Conservation (phyloP, 2,797 vertebrate species). For the Aphelocoma californica region DNA sequence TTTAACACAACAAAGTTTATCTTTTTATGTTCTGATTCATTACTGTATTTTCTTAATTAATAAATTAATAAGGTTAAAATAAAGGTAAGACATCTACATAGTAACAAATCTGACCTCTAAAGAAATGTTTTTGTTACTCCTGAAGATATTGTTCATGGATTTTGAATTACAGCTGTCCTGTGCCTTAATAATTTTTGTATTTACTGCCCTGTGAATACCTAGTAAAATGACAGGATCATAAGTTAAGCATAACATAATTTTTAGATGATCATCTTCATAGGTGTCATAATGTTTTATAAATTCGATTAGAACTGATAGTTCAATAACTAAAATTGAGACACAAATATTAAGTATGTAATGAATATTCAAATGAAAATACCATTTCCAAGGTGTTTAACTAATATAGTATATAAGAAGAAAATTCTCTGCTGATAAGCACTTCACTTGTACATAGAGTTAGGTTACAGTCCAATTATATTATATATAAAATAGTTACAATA, state of each 20-base stretch:
- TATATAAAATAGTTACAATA: not conserved
- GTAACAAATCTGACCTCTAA: not conserved
- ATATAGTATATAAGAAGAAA: not conserved
- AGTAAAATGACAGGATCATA: not conserved
- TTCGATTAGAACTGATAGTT: not conserved
- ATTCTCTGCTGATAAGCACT: not conserved
- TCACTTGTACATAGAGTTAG: not conserved
- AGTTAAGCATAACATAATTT: not conserved
- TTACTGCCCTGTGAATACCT: not conserved
- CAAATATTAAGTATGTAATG: not conserved
- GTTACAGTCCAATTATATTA: not conserved
- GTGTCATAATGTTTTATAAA: not conserved
- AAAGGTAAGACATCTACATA: not conserved
- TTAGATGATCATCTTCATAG: not conserved
- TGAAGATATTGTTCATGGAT: not conserved
- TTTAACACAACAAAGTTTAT: not conserved
- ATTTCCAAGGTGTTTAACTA: not conserved
- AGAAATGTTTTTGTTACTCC: not conserved
- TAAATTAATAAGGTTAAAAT: not conserved
- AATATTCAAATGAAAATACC: not conserved
- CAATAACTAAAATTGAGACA: not conserved
- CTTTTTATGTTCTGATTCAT: not conserved
- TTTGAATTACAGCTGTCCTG: not conserved
- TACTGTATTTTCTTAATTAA: not conserved
- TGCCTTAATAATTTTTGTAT: not conserved